Base-by-base conservation (phyloP, 1,140 invertebrate species). In the Drosophila sp. region DNA sequence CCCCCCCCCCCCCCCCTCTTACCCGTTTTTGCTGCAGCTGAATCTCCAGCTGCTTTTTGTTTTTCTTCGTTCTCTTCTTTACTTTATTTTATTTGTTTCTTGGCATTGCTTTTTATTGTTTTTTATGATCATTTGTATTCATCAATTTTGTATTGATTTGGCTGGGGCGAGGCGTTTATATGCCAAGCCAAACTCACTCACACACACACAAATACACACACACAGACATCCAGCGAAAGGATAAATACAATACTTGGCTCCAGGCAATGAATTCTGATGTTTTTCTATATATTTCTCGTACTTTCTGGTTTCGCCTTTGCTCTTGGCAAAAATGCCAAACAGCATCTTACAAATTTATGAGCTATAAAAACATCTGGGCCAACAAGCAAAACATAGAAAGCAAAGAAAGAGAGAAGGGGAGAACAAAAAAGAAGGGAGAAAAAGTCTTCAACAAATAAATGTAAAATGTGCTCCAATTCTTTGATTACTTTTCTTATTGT, bases 111-210 rank as follows among this genome's bases (percentile, higher is more conserved):
- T 90, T 90, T 90, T 90, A 90, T 90, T 89, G 84, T 89, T 89
- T 90, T 90, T 90, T 90, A 90, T 90, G 86, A 87, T 86, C 86
- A 90, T 90, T 86, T 86, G 79, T 90, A 90, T 90, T 90, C 82
- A 90, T 90, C 86, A 90, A 90, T 90, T 83, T 86, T 78, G 86
- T 86, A 86, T 86, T 90, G 86, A 83, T 87, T 90, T 70, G 76
- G 70, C 50, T 38, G 27, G 61, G 60, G 54, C 38, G 40, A 32
- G 56, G 60, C 71, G 58, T 75, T 74, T 79, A 75, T 78, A 66
- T 68, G 78, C 82, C 75, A 86, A 65, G 68, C 25, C 44, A 65
- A 50, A 64, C 29, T 10, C 44, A 50, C 23, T 10, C 23, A 27
- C 40, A 54, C 41, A 54, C 33, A 27, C 41, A 35, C 47, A 60